Conservation (phyloP, 23 tunicate species). For the Styela clava region DNA sequence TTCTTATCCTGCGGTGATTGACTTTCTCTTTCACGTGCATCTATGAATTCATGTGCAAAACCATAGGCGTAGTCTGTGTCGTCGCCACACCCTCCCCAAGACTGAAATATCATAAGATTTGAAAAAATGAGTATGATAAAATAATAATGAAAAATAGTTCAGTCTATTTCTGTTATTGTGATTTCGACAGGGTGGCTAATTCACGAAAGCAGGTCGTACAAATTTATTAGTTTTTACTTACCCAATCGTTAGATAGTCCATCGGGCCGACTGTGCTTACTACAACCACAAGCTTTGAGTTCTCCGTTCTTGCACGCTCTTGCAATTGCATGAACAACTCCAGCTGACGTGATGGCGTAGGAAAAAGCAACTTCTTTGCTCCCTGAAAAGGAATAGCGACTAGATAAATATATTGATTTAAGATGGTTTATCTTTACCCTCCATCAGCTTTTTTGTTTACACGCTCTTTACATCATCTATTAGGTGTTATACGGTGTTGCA, state of each 20-base stretch:
- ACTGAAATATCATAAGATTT: constrained; percentile 29
- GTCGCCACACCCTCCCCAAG: constrained; percentile 98
- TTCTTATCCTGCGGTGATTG: constrained; percentile 27
- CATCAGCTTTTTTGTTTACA: too few relatives aligned
- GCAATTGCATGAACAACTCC: constrained; percentile 95
- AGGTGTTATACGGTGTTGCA: too few relatives aligned
- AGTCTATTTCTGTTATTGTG: too few relatives aligned
- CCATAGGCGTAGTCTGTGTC: constrained; percentile 89
- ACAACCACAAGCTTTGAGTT: constrained; percentile 68
- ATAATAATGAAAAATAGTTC: too few relatives aligned
- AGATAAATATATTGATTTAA: too few relatives aligned
- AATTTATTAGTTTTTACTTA: constrained; percentile 10
- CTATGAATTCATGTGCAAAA: constrained; percentile 91
- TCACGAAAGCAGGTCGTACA: too few relatives aligned
- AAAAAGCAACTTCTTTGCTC: constrained; percentile 87
- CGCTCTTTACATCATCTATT: too few relatives aligned
- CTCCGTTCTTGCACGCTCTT: constrained; percentile 80
- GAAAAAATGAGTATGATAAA: too few relatives aligned
- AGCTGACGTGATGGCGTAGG: constrained; percentile 94
- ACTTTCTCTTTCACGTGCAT: constrained; percentile 74
- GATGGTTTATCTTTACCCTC: too few relatives aligned
- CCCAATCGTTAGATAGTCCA: constrained; percentile 74
- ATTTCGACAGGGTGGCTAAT: too few relatives aligned
- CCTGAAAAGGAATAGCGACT: constrained; percentile 37
- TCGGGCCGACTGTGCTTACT: constrained; percentile 53